Evolutionary conservation across 1,140 invertebrate species (phyloP), one percentile per base, ranked within the genome.

Genomic region (Stenopsyche tienmushanensis): DNA sequence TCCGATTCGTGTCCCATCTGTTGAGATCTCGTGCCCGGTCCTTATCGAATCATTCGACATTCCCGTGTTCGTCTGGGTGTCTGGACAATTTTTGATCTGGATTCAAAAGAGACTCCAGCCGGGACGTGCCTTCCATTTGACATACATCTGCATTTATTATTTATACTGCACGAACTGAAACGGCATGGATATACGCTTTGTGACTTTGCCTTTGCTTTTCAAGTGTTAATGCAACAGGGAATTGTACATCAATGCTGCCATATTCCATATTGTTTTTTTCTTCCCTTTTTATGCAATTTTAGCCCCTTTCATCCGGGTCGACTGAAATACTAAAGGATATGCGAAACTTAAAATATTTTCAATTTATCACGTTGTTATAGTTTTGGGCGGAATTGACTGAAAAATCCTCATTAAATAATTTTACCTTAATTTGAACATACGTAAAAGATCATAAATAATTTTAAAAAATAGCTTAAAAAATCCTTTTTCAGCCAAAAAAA

Each of bases 81-180:
- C 1, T 62, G 44, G 24, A 20, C 25, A 17, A 62, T 49, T 25
- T 50, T 47, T 62, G 50, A 58, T 67, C 57, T 64, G 53, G 52
- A 63, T 67, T 67, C 54, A 67, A 63, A 45, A 49, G 44, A 67
- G 39, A 18, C 24, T 47, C 18, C 44, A 26, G 13, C 24, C 10
- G 39, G 18, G 24, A 62, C 67, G 67, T 66, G 64, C 64, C 41
- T 59, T 58, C 63, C 55, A 64, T 69, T 65, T 69, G 67, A 69
- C 67, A 69, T 47, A 62, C 62, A 65, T 69, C 45, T 39, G 47
- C 58, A 65, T 69, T 66, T 69, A 69, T 69, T 69, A 69, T 69
- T 69, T 69, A 69, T 54, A 53, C 17, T 13, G 24, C 54, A 57
- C 23, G 21, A 50, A 10, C 47, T 21, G 21, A 23, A 50, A 50